These are phyloP conservation scores for Poeciliopsis turneri DNA, from an alignment of 2,797 vertebrate genomes.

Conservation along the genomic window DNA sequence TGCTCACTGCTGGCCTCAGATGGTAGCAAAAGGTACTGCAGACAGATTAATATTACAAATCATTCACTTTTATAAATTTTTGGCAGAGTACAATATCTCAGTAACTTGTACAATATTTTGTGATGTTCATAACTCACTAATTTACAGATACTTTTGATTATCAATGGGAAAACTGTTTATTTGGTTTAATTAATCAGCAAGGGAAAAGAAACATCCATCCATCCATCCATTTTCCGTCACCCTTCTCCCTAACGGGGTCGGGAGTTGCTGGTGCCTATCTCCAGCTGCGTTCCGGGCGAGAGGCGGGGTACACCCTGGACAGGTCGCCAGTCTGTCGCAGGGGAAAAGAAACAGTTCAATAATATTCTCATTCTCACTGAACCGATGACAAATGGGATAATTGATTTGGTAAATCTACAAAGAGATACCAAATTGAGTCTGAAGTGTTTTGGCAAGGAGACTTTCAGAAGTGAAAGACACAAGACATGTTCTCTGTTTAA, in stretches of 20 bases:
- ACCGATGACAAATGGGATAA: not conserved
- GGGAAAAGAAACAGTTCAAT: not conserved
- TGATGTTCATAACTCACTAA: no score
- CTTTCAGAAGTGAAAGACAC: not conserved
- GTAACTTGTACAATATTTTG: not conserved
- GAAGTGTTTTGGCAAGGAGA: not conserved
- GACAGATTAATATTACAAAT: not conserved
- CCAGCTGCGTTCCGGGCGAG: no score
- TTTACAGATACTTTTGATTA: not conserved
- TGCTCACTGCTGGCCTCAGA: conserved; percentile 17
- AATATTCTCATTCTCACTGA: not conserved
- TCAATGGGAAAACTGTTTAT: not conserved
- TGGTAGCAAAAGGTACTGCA: conserved; percentile 9
- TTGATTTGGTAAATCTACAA: not conserved
- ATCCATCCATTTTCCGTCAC: no score
- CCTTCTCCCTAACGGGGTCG: no score
- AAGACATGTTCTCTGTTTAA: not conserved
- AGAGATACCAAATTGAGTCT: not conserved
- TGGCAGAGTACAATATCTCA: not conserved
- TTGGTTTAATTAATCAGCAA: not conserved
- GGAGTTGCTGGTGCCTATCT: no score
- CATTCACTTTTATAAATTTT: not conserved
- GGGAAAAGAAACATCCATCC: not conserved
- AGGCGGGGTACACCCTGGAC: no score
- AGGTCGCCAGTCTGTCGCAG: no score